These are phyloP conservation scores for Sinohyriopsis cumingii DNA, from an alignment of 2,888 invertebrate species.

Conservation along the genomic window DNA sequence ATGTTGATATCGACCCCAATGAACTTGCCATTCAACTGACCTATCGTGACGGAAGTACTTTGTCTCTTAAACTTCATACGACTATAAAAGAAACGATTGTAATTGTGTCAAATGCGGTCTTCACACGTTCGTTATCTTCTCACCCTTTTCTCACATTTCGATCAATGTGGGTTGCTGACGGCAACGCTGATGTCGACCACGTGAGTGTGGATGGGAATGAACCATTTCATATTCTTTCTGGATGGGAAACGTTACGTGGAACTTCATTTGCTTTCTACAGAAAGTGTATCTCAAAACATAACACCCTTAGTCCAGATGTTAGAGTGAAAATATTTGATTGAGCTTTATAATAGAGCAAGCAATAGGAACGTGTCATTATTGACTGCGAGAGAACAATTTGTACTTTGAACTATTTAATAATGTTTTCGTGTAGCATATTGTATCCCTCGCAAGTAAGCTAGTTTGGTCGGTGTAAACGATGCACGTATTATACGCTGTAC, in stretches of 20 bases:
- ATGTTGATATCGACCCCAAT: constrained; percentile 37
- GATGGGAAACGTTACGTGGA: constrained; percentile 35
- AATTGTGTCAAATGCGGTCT: constrained; percentile 11
- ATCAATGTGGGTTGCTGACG: too few species aligned
- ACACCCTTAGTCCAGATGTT: constrained; percentile 52
- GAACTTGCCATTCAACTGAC: constrained; percentile 26
- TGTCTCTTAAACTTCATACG: constrained; percentile 14
- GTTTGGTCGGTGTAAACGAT: too few species aligned
- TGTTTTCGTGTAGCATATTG: too few species aligned
- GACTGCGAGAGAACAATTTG: too few species aligned
- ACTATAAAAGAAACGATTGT: constrained; percentile 19
- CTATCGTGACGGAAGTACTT: constrained; percentile 33
- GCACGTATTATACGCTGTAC: too few species aligned
- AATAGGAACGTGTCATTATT: too few species aligned
- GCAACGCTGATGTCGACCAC: constrained; percentile 47
- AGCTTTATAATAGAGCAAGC: too few species aligned
- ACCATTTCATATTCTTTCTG: constrained; percentile 19
- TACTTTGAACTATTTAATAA: too few species aligned
- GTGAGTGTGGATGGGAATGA: constrained; percentile 28
- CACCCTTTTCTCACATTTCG: constrained; percentile 47
- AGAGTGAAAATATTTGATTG: constrained; percentile 14
- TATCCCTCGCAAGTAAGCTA: too few species aligned
- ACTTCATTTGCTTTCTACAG: constrained; percentile 39
- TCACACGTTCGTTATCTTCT: not conserved
- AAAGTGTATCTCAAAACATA: too few species aligned